Percentiles rank a stretch among this genome's conserved stretches.
phyloP scores from a whole-genome alignment of 2,797 vertebrate species.

The Hephaestus fuliginosus region DNA sequence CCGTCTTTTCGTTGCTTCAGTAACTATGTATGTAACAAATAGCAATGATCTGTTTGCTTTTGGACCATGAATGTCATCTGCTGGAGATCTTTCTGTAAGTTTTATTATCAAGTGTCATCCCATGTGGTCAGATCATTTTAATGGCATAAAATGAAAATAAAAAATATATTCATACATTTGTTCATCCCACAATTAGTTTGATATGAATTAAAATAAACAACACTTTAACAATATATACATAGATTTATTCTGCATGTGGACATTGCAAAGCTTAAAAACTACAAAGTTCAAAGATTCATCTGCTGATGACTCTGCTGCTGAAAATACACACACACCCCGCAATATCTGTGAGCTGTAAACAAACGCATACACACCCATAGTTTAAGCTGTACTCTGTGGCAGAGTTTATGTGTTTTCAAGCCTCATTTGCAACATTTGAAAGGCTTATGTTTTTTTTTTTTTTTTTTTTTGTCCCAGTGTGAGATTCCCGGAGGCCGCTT shows the following conservation, averaged over 20 bases:
- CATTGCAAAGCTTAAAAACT: background rate
- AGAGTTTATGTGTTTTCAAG: conserved; percentile 45
- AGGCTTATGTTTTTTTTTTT: conserved; percentile 20
- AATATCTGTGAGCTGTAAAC: background rate
- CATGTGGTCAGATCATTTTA: background rate
- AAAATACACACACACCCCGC: background rate
- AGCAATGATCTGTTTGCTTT: background rate
- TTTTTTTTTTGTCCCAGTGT: conserved; percentile 33
- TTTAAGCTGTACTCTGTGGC: conserved; percentile 30
- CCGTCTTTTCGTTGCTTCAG: background rate
- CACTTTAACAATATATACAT: background rate
- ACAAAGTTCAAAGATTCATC: background rate
- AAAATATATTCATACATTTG: background rate
- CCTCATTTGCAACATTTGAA: conserved; percentile 65
- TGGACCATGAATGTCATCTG: background rate
- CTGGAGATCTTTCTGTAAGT: background rate
- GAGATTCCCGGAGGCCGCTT: conserved; percentile 71
- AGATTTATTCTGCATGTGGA: background rate
- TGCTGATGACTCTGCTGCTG: conserved; percentile 1
- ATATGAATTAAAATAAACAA: background rate
- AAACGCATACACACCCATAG: conserved; percentile 6
- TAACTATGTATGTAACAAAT: background rate
- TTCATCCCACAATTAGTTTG: background rate
- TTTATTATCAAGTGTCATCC: background rate
- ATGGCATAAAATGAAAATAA: background rate